Conservation (phyloP, 2,888 invertebrate species). For the Darwinula stevensoni region DNA sequence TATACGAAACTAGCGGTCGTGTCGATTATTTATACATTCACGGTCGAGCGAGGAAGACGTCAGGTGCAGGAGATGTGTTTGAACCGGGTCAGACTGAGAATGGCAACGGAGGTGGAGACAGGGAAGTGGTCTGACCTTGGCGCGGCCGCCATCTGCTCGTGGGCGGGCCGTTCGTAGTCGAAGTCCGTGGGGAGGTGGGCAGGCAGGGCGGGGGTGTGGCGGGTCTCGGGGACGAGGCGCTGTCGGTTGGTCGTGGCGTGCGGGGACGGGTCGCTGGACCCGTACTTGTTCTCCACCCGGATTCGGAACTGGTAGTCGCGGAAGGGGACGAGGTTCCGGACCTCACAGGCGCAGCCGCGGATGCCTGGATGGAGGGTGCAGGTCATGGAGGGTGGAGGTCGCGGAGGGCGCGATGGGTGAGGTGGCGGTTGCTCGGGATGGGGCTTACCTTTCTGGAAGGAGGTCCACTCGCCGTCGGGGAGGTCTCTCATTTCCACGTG, state of each 20-base stretch:
- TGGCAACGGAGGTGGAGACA: too few relatives aligned
- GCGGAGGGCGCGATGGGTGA: not conserved
- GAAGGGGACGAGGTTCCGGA: conserved; percentile 64
- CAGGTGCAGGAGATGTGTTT: too few relatives aligned
- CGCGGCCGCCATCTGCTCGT: conserved; percentile 50
- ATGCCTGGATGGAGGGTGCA: conserved; percentile 19
- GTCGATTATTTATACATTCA: too few relatives aligned
- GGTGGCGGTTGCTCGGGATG: not conserved
- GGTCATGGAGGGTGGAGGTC: conserved; percentile 12
- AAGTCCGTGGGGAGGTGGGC: conserved; percentile 10
- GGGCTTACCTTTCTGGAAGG: conserved; percentile 12
- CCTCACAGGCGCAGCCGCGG: conserved; percentile 62
- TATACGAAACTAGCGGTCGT: too few relatives aligned
- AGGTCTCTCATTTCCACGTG: conserved; percentile 77
- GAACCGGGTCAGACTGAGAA: too few relatives aligned
- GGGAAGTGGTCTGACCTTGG: too few relatives aligned
- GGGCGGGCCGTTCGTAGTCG: conserved; percentile 58
- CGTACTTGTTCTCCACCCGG: conserved; percentile 84
- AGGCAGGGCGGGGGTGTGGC: conserved; percentile 8
- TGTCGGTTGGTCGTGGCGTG: conserved; percentile 38
- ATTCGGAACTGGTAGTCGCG: conserved; percentile 84
- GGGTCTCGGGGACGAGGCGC: conserved; percentile 8
- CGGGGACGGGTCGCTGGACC: conserved; percentile 84
- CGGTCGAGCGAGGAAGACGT: too few relatives aligned
- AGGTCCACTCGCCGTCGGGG: conserved; percentile 76